These are phyloP conservation scores for Musca domestica DNA, from an alignment of 1,140 invertebrate genomes.

Conservation along the genomic window DNA sequence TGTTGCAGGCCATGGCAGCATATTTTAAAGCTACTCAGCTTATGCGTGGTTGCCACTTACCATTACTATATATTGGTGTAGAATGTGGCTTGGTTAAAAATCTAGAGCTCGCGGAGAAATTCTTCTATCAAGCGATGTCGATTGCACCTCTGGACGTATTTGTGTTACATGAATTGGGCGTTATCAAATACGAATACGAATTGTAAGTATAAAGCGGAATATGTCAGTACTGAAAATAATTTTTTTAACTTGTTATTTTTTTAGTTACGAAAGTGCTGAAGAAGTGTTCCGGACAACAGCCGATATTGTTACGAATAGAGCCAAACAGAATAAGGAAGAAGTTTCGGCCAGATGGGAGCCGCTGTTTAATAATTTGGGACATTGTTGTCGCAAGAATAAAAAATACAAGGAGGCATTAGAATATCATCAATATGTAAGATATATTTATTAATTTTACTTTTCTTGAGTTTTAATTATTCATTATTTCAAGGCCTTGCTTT, in stretches of 20 bases:
- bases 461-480: background rate
- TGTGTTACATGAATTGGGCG: slow-evolving; percentile 93
- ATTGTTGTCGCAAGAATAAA: slow-evolving; percentile 81
- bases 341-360: slow-evolving; percentile 83
- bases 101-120: slow-evolving; percentile 85
- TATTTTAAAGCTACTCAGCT: slow-evolving; percentile 86
- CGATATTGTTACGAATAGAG: slow-evolving; percentile 62
- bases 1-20: slow-evolving; percentile 80
- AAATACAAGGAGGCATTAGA: slow-evolving; percentile 79
- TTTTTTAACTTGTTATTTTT: too few species aligned
- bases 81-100: slow-evolving; percentile 96
- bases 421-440: slow-evolving; percentile 75
- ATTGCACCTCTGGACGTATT: slow-evolving; percentile 90
- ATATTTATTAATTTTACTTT: too few species aligned
- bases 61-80: slow-evolving; percentile 89
- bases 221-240: too few species aligned
- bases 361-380: slow-evolving; percentile 91
- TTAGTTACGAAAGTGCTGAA: slow-evolving; percentile 73
- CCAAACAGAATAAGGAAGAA: slow-evolving; percentile 54
- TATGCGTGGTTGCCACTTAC: slow-evolving; percentile 81
- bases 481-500: slow-evolving; percentile 67
- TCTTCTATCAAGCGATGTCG: slow-evolving; percentile 79
- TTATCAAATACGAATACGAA: slow-evolving; percentile 84
- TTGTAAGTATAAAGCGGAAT: slow-evolving; percentile 61
- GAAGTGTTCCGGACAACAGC: slow-evolving; percentile 73